Base-by-base conservation (phyloP, 2,113 vertebrate species). In the Nipponia nippon region DNA sequence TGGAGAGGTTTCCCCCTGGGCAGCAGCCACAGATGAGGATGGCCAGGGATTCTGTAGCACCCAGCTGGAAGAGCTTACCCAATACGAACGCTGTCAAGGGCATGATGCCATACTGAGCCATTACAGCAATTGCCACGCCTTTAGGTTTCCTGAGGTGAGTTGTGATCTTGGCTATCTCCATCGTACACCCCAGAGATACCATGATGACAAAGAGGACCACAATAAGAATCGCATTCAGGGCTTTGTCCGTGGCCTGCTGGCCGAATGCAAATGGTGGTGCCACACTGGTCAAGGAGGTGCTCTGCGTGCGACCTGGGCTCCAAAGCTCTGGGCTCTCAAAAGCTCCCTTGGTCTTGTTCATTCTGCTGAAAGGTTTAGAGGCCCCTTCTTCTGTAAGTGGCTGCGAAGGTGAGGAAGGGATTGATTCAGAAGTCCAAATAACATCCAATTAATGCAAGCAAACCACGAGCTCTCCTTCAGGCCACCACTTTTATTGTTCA, bases 1-100 rank as follows among this genome's bases (percentile, higher is more conserved):
- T 99, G 56, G 99, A 99, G 56, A 99, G 90, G 90, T 70, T 98
- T 62, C 98, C 99, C 2, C 98, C 98, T 0, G 99, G 99, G 44
- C 98, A 99, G 96, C 99, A 99, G 93, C 98, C 98, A 1, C 99
- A 99, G 94, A 99, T 98, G 69, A 99, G 98, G 76, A 99, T 97
- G 11, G 98, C 98, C 89, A 99, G 91, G 1, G 98, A 96, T 95
- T 99, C 98, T 1, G 97, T 81, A 32, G 98, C 53, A 12, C 66
- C 82, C 90, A 99, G 93, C 67, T 56, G 90, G 69, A 99, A 97
- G 34, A 98, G 1, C 95, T 98, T 99, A 82, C 98, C 98, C 59
- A 99, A 19, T 14, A 71, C 13, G 61, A 98, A 99, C 21, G 99
- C 99, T 5, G 98, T 96, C 50, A 99, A 88, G 32, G 99, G 99